phyloP scores from a whole-genome alignment of 2,797 vertebrate species.

The Cetoscarus ocellatus region DNA sequence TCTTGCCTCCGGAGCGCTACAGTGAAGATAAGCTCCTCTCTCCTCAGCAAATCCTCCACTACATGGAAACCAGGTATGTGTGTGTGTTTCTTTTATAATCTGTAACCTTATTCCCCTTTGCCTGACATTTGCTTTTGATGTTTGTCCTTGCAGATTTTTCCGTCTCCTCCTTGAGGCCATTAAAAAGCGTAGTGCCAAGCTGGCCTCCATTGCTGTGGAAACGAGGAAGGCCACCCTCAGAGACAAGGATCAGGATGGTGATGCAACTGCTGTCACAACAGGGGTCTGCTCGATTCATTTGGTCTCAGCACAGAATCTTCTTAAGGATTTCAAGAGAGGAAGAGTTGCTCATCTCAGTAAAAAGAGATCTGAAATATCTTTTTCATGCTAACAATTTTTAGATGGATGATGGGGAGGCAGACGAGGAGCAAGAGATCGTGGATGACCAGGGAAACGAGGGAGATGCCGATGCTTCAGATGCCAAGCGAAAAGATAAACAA shows the following conservation, averaged over 20 bases:
- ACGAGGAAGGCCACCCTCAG: constrained; percentile 84
- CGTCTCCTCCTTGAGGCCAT: constrained; percentile 88
- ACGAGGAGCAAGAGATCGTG: constrained; percentile 81
- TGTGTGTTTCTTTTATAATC: neutral
- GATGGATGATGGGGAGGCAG: constrained; percentile 73
- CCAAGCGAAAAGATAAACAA: constrained; percentile 88
- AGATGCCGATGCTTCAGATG: constrained; percentile 93
- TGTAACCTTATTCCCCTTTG: neutral
- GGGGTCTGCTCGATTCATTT: constrained; percentile 29
- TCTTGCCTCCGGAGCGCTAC: constrained; percentile 88
- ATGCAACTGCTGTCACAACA: neutral
- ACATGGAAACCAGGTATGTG: constrained; percentile 90
- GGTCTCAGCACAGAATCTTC: neutral
- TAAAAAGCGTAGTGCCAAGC: constrained; percentile 88
- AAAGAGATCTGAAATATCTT: neutral
- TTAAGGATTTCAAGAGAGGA: neutral
- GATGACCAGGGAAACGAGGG: constrained; percentile 93
- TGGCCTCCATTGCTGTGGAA: constrained; percentile 88
- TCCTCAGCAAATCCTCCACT: constrained; percentile 89
- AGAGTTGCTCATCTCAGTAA: neutral
- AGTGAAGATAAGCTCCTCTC: constrained; percentile 89
- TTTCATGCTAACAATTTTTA: neutral
- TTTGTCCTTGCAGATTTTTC: constrained; percentile 87
- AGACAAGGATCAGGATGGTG: constrained; percentile 78
- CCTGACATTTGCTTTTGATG: neutral